phyloP scores from a whole-genome alignment of 1,140 invertebrate genomes.

The Phenacoccus solenopsis region DNA sequence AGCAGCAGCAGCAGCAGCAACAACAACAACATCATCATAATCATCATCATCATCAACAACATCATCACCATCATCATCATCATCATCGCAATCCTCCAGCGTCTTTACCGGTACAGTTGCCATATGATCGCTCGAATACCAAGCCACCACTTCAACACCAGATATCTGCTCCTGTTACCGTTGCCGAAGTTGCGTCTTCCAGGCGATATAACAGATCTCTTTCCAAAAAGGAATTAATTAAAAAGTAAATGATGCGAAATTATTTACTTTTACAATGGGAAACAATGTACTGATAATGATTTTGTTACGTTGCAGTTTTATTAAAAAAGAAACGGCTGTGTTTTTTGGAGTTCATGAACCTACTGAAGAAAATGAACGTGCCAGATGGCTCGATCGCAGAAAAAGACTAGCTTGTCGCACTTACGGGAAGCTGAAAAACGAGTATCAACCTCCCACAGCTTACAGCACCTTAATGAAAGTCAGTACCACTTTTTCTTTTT shows the following conservation, averaged over 20 bases:
- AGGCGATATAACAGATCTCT: not conserved
- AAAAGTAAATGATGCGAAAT: not conserved
- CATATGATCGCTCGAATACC: not conserved
- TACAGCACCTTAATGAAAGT: not conserved
- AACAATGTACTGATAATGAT: not conserved
- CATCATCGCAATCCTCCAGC: conserved; percentile 6
- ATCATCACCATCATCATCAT: not conserved
- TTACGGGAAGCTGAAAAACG: conserved; percentile 48
- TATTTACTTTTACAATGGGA: too few relatives aligned
- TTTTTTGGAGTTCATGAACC: conserved; percentile 67
- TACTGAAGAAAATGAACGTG: conserved; percentile 51
- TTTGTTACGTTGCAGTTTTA: conserved; percentile 36
- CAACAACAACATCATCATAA: too few relatives aligned
- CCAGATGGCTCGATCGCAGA: conserved; percentile 58
- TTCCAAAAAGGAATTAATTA: conserved; percentile 4
- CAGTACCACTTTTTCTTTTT: too few relatives aligned
- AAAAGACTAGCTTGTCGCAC: conserved; percentile 56
- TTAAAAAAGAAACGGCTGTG: conserved; percentile 58
- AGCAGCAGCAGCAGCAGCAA: not conserved
- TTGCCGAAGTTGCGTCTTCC: not conserved
- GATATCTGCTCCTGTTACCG: not conserved
- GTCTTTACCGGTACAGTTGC: not conserved
- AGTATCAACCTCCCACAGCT: conserved; percentile 28
- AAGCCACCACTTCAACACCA: not conserved
- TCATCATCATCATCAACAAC: not conserved